Evolutionary conservation across 2,797 vertebrate species (phyloP).

Genomic region (Pantherophis vulpinus): DNA sequence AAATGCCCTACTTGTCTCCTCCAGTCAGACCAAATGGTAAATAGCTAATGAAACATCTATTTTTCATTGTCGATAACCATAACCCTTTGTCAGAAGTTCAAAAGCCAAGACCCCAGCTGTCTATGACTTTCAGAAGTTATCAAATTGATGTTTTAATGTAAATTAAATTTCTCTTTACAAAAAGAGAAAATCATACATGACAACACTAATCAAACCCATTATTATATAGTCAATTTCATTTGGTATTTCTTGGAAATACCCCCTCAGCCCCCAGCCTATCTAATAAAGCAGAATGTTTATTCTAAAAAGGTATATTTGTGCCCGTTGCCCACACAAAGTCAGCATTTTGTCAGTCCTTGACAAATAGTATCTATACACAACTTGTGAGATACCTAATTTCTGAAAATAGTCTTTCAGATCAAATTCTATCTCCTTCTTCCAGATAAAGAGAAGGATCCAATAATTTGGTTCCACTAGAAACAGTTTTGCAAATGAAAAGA

Average conservation of each 20-base stretch:
- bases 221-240: neutral
- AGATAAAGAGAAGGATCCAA: neutral
- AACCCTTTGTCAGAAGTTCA: neutral
- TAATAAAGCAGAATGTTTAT: neutral
- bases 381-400: accelerated
- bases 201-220: neutral
- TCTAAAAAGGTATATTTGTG: neutral
- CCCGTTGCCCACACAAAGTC: neutral
- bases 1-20: neutral
- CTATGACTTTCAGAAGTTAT: neutral
- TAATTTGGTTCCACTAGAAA: neutral
- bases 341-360: neutral
- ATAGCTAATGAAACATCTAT: neutral
- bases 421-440: conserved; percentile 19
- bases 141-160: neutral
- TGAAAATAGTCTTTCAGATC: neutral
- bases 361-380: conserved; percentile 16
- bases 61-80: neutral
- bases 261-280: neutral
- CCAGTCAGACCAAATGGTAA: neutral
- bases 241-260: neutral
- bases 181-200: neutral
- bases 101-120: neutral
- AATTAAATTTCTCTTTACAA: neutral
- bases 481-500: neutral